Percentiles rank a stretch among this genome's conserved stretches.
Evolutionary conservation across 2,888 invertebrate species (phyloP).

Genomic region (Tanytarsus gracilentus): DNA sequence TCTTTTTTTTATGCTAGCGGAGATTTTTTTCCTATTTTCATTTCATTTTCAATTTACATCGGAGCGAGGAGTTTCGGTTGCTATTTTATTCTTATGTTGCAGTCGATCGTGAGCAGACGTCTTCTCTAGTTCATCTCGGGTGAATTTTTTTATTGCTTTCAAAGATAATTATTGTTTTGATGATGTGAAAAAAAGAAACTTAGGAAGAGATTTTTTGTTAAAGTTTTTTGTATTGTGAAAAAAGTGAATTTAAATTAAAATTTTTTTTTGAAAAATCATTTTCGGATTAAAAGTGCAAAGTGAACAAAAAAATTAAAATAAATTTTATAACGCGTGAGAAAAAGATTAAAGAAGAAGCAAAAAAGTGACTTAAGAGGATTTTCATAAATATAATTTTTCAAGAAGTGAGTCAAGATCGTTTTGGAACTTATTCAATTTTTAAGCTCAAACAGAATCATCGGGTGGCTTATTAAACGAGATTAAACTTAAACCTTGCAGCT

Average conservation of each 20-base stretch:
- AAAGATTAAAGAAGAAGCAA: too few relatives aligned
- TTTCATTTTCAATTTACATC: constrained; percentile 24
- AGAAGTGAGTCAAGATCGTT: too few relatives aligned
- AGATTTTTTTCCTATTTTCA: constrained; percentile 21
- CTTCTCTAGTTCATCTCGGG: neutral
- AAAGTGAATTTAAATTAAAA: neutral
- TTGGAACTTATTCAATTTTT: too few relatives aligned
- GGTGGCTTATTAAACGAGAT: neutral
- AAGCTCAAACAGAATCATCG: too few relatives aligned
- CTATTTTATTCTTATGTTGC: constrained; percentile 28
- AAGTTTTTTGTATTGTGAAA: neutral
- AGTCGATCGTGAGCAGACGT: constrained; percentile 23
- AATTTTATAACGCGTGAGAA: too few relatives aligned
- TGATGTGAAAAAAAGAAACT: too few relatives aligned
- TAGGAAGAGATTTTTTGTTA: neutral
- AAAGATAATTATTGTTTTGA: neutral
- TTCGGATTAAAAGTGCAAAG: too few relatives aligned
- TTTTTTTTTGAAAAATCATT: too few relatives aligned
- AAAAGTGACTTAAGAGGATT: too few relatives aligned
- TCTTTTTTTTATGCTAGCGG: constrained; percentile 13
- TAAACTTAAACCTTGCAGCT: neutral
- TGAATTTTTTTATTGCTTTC: neutral
- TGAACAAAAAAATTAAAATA: too few relatives aligned
- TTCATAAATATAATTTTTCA: too few relatives aligned
- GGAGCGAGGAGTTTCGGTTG: constrained; percentile 17